A percentile compares a stretch with the other conserved stretches of the same genome.
Evolutionary conservation across 2,888 invertebrate genomes (phyloP).

Genomic region (Copidosoma aretas): DNA sequence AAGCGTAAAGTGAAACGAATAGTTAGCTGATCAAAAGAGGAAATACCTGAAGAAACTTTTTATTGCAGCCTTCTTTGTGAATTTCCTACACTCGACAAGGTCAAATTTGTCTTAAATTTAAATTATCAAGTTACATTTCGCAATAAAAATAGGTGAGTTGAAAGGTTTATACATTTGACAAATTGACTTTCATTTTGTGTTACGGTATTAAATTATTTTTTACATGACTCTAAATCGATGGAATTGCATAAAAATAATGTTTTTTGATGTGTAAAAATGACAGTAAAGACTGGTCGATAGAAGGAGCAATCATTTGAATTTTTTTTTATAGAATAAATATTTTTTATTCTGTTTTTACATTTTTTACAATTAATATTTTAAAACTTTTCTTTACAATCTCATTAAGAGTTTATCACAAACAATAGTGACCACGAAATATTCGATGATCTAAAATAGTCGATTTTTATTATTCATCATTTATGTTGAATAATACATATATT

Average conservation of each 20-base stretch:
- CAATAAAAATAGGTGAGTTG: no score
- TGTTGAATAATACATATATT: no score
- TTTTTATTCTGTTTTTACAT: slow-evolving; percentile 15
- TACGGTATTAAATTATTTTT: background rate
- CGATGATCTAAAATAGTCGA: slow-evolving; percentile 15
- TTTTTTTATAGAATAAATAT: background rate
- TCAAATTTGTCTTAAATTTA: background rate
- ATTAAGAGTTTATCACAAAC: slow-evolving; percentile 28
- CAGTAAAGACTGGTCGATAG: background rate
- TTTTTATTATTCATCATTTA: slow-evolving; percentile 14
- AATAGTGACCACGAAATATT: slow-evolving; percentile 17
- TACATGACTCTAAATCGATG: background rate
- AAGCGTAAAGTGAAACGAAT: slow-evolving; percentile 26
- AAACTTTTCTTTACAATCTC: slow-evolving; percentile 22
- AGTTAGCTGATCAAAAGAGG: background rate
- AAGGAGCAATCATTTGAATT: background rate
- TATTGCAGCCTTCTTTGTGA: no score
- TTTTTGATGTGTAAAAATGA: background rate
- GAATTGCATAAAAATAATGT: background rate
- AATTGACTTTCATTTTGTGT: background rate
- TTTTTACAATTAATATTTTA: slow-evolving; percentile 31
- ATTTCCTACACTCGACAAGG: no score
- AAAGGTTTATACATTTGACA: no score
- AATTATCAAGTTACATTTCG: background rate
- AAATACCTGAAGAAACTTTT: background rate